These are phyloP conservation scores for Mycalesis mineus DNA, from an alignment of 2,888 invertebrate species.

Conservation along the genomic window DNA sequence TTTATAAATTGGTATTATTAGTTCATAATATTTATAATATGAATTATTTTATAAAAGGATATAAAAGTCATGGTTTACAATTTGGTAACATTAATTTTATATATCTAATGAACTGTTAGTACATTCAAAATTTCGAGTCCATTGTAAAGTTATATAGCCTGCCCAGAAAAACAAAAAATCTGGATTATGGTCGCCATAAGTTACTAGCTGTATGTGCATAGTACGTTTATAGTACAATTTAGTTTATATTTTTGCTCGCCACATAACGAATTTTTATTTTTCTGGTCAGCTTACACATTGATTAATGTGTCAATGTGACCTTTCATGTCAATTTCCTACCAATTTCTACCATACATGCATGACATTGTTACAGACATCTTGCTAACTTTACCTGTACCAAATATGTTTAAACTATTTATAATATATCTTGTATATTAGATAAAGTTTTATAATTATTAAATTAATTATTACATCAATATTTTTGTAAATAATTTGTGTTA, in stretches of 20 bases:
- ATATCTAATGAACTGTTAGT: constrained; percentile 25
- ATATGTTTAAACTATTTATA: not conserved
- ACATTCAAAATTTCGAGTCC: constrained; percentile 19
- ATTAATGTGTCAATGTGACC: not conserved
- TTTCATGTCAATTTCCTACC: constrained; percentile 8
- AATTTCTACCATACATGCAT: constrained; percentile 5
- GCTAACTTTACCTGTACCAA: not conserved
- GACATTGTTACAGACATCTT: not conserved
- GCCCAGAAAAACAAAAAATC: no score
- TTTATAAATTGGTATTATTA: constrained; percentile 12
- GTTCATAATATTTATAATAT: constrained; percentile 9
- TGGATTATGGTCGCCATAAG: no score
- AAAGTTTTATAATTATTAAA: not conserved
- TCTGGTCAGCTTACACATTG: no score
- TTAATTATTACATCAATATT: not conserved
- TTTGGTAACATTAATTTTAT: constrained; percentile 40
- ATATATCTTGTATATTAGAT: constrained; percentile 4
- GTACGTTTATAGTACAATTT: no score
- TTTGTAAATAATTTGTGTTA: constrained; percentile 11
- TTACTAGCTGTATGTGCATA: no score
- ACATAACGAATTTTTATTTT: no score
- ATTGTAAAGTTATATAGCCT: constrained; percentile 8
- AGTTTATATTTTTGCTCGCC: no score
- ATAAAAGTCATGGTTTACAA: constrained; percentile 61
- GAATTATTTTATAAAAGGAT: constrained; percentile 50